Evolutionary conservation across 1,140 invertebrate species (phyloP).

Genomic region (Philotrypesis tridentata): DNA sequence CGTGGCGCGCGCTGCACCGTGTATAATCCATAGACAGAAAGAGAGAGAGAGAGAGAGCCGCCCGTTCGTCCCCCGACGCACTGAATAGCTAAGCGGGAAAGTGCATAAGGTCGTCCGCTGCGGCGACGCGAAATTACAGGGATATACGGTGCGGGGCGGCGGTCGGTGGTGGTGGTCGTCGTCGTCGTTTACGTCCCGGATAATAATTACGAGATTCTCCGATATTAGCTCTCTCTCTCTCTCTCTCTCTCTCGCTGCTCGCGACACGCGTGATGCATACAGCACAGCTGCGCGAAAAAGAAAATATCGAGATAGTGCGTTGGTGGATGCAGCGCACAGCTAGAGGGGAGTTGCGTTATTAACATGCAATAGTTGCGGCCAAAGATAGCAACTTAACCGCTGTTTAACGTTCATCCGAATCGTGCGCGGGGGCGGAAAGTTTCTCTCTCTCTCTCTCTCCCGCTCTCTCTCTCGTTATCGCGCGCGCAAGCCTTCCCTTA

Average conservation of each 20-base stretch:
- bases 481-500: not conserved
- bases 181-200: conserved; percentile 8
- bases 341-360: not conserved
- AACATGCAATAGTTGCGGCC: not conserved
- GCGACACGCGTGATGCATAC: not conserved
- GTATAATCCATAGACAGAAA: no score
- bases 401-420: not conserved
- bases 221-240: no score
- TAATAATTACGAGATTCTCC: conserved; percentile 14
- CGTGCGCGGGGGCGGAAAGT: not conserved
- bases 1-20: no score
- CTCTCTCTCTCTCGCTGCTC: no score
- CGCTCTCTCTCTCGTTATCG: conserved; percentile 17
- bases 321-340: no score
- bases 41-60: not conserved
- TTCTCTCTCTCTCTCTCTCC: not conserved
- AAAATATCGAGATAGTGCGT: not conserved
- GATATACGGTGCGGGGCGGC: not conserved
- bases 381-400: not conserved
- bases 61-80: not conserved
- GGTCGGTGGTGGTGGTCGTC: not conserved
- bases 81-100: conserved; percentile 25
- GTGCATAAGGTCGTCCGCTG: conserved; percentile 27
- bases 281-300: no score
- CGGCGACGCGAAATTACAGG: conserved; percentile 42